A percentile compares a stretch with the other conserved stretches of the same genome.
phyloP scores from a whole-genome alignment of 2,113 vertebrate species.

The Anthoscopus minutus region DNA sequence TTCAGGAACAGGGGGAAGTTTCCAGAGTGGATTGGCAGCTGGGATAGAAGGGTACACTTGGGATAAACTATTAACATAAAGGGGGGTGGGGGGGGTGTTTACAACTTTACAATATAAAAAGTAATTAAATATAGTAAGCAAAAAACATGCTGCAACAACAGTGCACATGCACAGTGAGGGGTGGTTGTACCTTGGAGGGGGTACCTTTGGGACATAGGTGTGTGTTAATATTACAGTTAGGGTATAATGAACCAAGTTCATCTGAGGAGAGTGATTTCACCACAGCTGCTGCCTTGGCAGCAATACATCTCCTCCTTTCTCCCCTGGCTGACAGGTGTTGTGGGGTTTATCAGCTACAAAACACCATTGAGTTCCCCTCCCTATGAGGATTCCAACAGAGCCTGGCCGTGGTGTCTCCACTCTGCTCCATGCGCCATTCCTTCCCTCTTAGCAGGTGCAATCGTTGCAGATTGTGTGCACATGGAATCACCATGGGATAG shows the following conservation, averaged over 20 bases:
- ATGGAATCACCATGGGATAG: neutral
- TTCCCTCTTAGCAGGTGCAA: neutral
- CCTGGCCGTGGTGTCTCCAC: neutral
- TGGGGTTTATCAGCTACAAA: neutral
- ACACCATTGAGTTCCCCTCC: neutral
- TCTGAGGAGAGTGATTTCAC: neutral
- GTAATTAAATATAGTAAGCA: no score
- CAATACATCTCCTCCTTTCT: neutral
- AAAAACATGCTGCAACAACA: no score
- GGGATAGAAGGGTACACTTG: no score
- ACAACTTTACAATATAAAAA: no score
- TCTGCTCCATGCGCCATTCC: neutral
- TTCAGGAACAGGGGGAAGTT: no score
- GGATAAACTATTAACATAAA: no score
- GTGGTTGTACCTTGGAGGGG: neutral
- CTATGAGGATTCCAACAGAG: neutral
- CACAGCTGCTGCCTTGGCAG: neutral
- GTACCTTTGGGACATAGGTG: neutral
- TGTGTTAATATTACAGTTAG: neutral
- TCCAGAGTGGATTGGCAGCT: no score
- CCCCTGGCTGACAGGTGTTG: neutral
- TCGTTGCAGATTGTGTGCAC: neutral
- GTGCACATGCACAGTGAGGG: no score
- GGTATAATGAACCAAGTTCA: neutral
- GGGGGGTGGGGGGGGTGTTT: no score